These are phyloP conservation scores for Antitype chi DNA, from an alignment of 2,888 invertebrate genomes.

Conservation along the genomic window DNA sequence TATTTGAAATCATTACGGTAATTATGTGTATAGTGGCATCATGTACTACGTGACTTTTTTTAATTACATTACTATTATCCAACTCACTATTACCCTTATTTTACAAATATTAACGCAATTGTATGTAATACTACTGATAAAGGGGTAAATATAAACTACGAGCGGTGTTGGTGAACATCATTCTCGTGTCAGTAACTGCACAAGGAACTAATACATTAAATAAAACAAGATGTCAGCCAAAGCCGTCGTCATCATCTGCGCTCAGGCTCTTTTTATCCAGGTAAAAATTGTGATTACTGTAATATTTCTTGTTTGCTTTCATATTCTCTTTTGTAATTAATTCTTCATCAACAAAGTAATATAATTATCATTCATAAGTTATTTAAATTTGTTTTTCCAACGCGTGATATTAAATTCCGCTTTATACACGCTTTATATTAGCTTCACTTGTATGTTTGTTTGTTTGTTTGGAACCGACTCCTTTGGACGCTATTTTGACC, in stretches of 20 bases:
- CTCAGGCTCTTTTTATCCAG: slow-evolving; percentile 62
- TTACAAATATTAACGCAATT: slow-evolving; percentile 20
- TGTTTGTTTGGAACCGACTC: no score
- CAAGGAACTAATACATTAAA: slow-evolving; percentile 8
- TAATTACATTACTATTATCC: slow-evolving; percentile 10
- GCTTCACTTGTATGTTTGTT: no score
- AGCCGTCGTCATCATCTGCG: slow-evolving; percentile 53
- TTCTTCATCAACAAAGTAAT: no score
- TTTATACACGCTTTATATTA: no score
- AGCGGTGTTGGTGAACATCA: slow-evolving; percentile 15
- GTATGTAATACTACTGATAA: slow-evolving; percentile 40
- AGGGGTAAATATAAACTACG: slow-evolving; percentile 17
- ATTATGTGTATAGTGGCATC: slow-evolving; percentile 1
- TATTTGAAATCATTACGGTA: background rate
- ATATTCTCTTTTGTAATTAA: no score
- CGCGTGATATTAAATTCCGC: no score
- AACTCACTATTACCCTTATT: slow-evolving; percentile 38
- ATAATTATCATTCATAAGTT: no score
- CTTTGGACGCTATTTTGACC: no score
- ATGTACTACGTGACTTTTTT: slow-evolving; percentile 30
- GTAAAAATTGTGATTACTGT: slow-evolving; percentile 32
- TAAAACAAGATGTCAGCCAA: slow-evolving; percentile 57
- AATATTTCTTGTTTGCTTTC: no score
- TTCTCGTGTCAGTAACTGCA: slow-evolving; percentile 31
- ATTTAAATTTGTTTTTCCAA: no score